Percentiles rank a stretch among this genome's conserved stretches.
Conservation (phyloP, 2,888 invertebrate genomes). For the Morpho helenor region DNA sequence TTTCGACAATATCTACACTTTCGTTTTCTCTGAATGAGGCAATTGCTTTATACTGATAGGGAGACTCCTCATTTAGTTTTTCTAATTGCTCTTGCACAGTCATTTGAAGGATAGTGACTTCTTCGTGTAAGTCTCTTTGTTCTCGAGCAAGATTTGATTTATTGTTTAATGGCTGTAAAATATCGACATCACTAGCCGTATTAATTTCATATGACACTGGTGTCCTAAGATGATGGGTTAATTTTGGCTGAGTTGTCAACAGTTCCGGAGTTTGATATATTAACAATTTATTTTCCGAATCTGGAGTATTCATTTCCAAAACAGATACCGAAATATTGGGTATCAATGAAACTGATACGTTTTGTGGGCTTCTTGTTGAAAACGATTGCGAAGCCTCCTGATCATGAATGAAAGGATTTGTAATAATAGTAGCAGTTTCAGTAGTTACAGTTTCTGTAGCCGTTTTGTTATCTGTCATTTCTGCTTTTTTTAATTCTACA, state of each 20-base stretch:
- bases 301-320: constrained; percentile 80
- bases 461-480: constrained; percentile 60
- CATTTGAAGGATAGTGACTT: constrained; percentile 58
- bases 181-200: constrained; percentile 56
- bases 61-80: constrained; percentile 75
- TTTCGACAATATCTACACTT: constrained; percentile 81
- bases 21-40: constrained; percentile 76
- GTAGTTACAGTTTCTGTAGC: constrained; percentile 75
- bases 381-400: constrained; percentile 74
- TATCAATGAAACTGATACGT: constrained; percentile 68
- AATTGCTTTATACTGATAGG: constrained; percentile 72
- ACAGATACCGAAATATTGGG: constrained; percentile 81
- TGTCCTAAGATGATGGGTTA: constrained; percentile 61
- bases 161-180: constrained; percentile 36
- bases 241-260: constrained; percentile 40
- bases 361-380: constrained; percentile 42
- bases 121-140: constrained; percentile 57
- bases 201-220: constrained; percentile 65
- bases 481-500: constrained; percentile 70
- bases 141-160: constrained; percentile 45
- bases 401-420: constrained; percentile 81
- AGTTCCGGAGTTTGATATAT: constrained; percentile 42
- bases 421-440: constrained; percentile 81
- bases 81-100: constrained; percentile 73
- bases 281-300: constrained; percentile 81